These are phyloP conservation scores for Chiroxiphia lanceolata DNA, from an alignment of 2,797 vertebrate genomes.

Conservation along the genomic window DNA sequence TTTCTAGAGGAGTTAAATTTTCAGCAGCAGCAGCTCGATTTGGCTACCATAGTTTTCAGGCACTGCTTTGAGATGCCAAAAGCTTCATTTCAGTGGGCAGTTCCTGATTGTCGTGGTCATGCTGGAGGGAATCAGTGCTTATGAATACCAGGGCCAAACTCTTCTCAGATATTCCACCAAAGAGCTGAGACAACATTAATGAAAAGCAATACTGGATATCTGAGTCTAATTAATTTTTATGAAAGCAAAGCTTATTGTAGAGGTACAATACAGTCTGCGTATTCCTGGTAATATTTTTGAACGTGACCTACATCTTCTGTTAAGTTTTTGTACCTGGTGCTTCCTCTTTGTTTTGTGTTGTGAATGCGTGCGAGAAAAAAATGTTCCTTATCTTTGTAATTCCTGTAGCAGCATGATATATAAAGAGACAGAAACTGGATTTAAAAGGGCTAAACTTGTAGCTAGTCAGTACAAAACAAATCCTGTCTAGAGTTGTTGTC, in stretches of 20 bases:
- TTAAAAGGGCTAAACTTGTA: not conserved
- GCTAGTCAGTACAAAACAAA: not conserved
- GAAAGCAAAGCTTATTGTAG: not conserved
- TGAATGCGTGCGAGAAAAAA: not conserved
- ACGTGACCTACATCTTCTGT: not conserved
- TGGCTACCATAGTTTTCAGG: not conserved
- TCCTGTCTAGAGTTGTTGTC: not conserved
- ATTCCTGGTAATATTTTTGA: not conserved
- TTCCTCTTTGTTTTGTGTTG: not conserved
- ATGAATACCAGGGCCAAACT: not conserved
- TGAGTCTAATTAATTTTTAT: not conserved
- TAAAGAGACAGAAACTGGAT: not conserved
- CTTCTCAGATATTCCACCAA: not conserved
- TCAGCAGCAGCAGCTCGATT: not conserved
- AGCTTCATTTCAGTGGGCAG: not conserved
- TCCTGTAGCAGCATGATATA: not conserved
- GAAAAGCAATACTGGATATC: not conserved
- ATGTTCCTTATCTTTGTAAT: not conserved
- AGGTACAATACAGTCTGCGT: not conserved
- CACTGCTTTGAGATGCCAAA: not conserved
- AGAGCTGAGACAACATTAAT: not conserved
- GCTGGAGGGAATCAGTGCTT: not conserved
- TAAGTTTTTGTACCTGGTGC: not conserved
- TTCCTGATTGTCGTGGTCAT: fast-evolving
- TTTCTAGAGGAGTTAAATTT: not conserved